Conservation (phyloP, 2,113 vertebrate species). For the Onychostoma macrolepis region DNA sequence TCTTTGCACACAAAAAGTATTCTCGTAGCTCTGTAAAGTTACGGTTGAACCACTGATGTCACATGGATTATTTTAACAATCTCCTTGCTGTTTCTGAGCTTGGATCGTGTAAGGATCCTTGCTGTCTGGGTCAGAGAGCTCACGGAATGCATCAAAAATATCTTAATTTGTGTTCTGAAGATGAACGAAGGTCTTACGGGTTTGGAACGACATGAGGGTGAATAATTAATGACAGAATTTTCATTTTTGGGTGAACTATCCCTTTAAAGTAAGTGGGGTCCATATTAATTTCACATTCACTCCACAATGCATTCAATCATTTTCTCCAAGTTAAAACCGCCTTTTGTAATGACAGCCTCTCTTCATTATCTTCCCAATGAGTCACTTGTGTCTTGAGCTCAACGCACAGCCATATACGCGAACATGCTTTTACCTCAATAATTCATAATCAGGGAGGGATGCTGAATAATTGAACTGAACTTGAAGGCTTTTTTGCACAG, state of each 20-base stretch:
- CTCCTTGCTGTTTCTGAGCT: no score
- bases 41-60: no score
- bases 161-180: background rate
- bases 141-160: no score
- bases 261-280: background rate
- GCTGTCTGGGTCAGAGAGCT: no score
- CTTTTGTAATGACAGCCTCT: slow-evolving; percentile 57
- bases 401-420: slow-evolving; percentile 70
- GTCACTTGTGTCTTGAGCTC: slow-evolving; percentile 66
- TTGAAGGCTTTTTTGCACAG: slow-evolving; percentile 82
- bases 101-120: no score
- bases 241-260: background rate
- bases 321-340: background rate
- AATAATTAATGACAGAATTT: no score
- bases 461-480: slow-evolving; percentile 85
- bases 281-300: background rate
- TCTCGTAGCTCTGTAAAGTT: no score
- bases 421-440: slow-evolving; percentile 85
- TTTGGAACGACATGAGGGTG: no score
- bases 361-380: slow-evolving; percentile 63
- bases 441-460: slow-evolving; percentile 82
- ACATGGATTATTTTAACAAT: no score
- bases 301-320: background rate
- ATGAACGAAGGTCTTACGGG: background rate
- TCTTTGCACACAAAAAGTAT: no score